Conservation (phyloP, 2,797 vertebrate genomes). For the Danio choprae region DNA sequence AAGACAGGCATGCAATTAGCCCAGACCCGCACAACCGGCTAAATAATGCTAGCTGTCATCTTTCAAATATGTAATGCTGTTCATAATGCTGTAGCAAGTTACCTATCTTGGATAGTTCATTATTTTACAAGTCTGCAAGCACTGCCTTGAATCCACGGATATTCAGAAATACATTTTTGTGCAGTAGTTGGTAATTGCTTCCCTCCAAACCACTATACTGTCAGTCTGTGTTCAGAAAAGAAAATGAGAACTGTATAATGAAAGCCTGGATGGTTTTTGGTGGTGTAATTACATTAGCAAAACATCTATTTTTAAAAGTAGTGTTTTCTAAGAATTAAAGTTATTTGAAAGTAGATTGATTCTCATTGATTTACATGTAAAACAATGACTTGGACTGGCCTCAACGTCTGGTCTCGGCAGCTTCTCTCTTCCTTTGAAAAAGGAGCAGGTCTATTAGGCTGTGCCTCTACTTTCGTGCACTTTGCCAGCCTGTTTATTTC, state of each 20-base stretch:
- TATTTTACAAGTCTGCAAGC: constrained; percentile 13
- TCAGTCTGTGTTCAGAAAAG: constrained; percentile 32
- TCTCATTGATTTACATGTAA: constrained; percentile 13
- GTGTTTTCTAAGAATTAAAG: background rate
- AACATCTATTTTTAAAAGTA: background rate
- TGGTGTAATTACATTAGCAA: background rate
- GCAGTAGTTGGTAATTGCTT: background rate
- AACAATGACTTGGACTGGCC: constrained; percentile 18
- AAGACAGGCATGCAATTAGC: constrained; percentile 18
- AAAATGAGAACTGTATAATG: constrained; percentile 11
- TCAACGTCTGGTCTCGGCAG: constrained; percentile 31
- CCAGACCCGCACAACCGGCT: constrained; percentile 4
- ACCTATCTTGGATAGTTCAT: constrained; percentile 7
- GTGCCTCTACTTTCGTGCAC: constrained; percentile 66
- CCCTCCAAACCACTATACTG: background rate
- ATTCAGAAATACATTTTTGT: constrained; percentile 9
- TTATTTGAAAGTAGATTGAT: background rate
- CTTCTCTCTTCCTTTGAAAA: constrained; percentile 27
- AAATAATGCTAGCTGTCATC: constrained; percentile 24
- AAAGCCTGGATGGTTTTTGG: background rate
- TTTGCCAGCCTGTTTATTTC: constrained; percentile 78
- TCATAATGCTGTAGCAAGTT: constrained; percentile 7
- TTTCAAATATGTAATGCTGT: constrained; percentile 1
- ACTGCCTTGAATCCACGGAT: background rate
- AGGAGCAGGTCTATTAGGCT: constrained; percentile 63